Evolutionary conservation across 2,888 invertebrate genomes (phyloP).

Genomic region (Urechis unicinctus): DNA sequence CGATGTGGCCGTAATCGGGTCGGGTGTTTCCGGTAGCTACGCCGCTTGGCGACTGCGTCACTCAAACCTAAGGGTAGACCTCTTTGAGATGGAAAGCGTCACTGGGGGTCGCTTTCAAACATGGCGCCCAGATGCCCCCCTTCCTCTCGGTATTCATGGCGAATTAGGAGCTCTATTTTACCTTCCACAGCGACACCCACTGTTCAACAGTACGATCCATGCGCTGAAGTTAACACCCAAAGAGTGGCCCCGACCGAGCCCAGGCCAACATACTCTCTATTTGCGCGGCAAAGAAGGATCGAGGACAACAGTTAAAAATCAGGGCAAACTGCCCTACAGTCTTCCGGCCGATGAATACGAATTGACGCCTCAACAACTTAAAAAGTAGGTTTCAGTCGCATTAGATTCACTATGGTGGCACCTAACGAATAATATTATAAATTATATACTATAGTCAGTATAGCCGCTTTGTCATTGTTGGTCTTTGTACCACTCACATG

Average conservation of each 20-base stretch:
- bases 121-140: neutral
- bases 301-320: neutral
- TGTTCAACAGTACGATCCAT: slow-evolving; percentile 15
- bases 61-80: slow-evolving; percentile 3
- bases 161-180: slow-evolving; percentile 17
- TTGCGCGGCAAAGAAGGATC: slow-evolving; percentile 13
- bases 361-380: slow-evolving; percentile 4
- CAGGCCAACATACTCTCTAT: slow-evolving; percentile 15
- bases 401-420: neutral
- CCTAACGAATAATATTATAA: too few species aligned
- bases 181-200: slow-evolving; percentile 14
- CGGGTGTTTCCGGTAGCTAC: slow-evolving; percentile 18
- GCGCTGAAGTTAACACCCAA: slow-evolving; percentile 11
- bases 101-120: slow-evolving; percentile 17
- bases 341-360: slow-evolving; percentile 5
- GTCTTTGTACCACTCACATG: too few species aligned
- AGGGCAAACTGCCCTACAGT: slow-evolving; percentile 8
- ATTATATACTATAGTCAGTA: too few species aligned
- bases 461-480: too few species aligned
- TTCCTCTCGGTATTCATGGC: slow-evolving; percentile 2
- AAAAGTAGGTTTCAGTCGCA: neutral
- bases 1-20: slow-evolving; percentile 19
- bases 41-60: slow-evolving; percentile 14
- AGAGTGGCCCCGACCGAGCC: slow-evolving; percentile 14
- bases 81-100: slow-evolving; percentile 12